A percentile compares a stretch with the other conserved stretches of the same genome.
phyloP scores from a whole-genome alignment of 2,113 vertebrate genomes.

The Triplophysa rosa region DNA sequence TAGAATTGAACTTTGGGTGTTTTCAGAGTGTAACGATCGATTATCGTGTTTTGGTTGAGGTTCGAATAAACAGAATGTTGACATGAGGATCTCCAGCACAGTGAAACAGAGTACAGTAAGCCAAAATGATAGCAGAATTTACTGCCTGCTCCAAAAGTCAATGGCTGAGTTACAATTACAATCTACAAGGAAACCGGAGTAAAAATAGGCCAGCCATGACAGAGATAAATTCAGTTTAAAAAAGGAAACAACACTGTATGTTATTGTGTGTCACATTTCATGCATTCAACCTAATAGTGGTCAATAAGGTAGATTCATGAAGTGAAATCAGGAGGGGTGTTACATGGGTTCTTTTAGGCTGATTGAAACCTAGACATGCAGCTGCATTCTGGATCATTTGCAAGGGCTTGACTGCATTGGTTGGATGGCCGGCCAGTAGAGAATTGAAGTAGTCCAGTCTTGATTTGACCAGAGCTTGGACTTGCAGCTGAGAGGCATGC shows the following conservation, averaged over 20 bases:
- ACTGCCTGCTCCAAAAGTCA: constrained; percentile 42
- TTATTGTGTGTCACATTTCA: not conserved
- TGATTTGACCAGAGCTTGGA: no score
- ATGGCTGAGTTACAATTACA: constrained; percentile 8
- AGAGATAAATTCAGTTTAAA: constrained; percentile 12
- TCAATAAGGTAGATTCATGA: not conserved
- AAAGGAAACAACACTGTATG: no score
- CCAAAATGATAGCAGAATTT: constrained; percentile 36
- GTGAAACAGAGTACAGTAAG: constrained; percentile 24
- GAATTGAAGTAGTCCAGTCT: no score
- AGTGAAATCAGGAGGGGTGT: no score
- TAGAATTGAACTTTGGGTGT: not conserved
- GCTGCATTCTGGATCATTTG: no score
- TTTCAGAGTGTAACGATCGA: not conserved
- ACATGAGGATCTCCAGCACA: not conserved
- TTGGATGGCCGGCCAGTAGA: no score
- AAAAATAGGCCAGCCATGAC: constrained; percentile 8
- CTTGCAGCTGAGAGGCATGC: no score
- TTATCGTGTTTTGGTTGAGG: not conserved
- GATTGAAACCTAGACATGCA: no score
- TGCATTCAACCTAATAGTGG: not conserved
- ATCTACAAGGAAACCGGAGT: constrained; percentile 8
- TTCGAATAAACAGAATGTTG: constrained; percentile 3
- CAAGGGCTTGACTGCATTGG: no score
- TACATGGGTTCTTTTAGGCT: no score